Evolutionary conservation across 1,140 invertebrate genomes (phyloP), one percentile per base, ranked within the genome.

Genomic region (Alviniconcha marisindica): DNA sequence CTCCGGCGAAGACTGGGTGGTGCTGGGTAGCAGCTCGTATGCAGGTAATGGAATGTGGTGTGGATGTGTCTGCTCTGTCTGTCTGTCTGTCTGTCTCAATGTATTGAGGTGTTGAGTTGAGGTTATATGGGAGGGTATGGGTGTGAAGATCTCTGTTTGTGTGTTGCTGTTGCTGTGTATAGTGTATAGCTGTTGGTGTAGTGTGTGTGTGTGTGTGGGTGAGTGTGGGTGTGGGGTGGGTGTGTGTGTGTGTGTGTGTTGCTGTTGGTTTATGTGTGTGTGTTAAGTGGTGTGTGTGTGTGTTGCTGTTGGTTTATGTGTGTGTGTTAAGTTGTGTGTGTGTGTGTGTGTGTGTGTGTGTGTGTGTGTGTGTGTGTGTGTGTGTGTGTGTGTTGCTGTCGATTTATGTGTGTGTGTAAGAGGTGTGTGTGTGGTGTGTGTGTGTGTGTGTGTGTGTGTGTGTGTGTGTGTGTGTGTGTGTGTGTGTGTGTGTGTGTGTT

Each of bases 1-100:
- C 18, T 66, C 60, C 0, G 36, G 21, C 71, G 94, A 94, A 21
- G 94, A 94, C 69, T 95, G 95, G 95, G 94, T 95, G 83, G 91
- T 95, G 74, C 88, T 95, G 2, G 94, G 94, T 4, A 94, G 93
- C 31, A 95, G 93, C 88, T 94, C 94, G 1, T 94, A 94, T 86
- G 92, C 94, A 85, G 93, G 93, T 92, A 87, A n/a, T n/a, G n/a
- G n/a, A n/a, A n/a, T n/a, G n/a, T n/a, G n/a, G n/a, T n/a, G n/a
- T n/a, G n/a, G n/a, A n/a, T n/a, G n/a, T n/a, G n/a, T n/a, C n/a
- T n/a, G n/a, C n/a, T n/a, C n/a, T n/a, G n/a, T n/a, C n/a, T n/a
- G n/a, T n/a, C n/a, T n/a, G n/a, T n/a, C n/a, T n/a, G n/a, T n/a
- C n/a, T n/a, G n/a, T n/a, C n/a, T n/a, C n/a, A n/a, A n/a, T n/a